Conservation (phyloP, 2,888 invertebrate species). For the Anaspis maculata region DNA sequence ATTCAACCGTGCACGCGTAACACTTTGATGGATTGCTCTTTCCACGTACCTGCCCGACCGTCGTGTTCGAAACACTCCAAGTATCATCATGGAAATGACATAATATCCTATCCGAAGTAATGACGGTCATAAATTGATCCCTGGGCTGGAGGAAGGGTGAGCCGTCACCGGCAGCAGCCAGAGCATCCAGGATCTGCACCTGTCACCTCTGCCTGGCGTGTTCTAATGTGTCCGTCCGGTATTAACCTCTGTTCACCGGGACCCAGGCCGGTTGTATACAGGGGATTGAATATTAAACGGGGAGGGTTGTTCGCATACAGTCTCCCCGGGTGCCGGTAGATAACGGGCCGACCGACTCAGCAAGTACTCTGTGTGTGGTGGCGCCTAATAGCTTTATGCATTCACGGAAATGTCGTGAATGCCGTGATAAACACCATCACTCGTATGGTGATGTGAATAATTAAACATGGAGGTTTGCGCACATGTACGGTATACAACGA, state of each 20-base stretch:
- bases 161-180: slow-evolving; percentile 21
- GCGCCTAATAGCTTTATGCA: slow-evolving; percentile 20
- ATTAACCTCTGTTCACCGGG: slow-evolving; percentile 27
- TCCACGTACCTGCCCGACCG: no score
- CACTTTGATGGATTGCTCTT: no score
- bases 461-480: slow-evolving; percentile 9
- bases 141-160: no score
- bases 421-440: slow-evolving; percentile 11
- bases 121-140: slow-evolving; percentile 23
- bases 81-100: slow-evolving; percentile 18
- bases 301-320: no score
- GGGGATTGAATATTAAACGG: slow-evolving; percentile 26
- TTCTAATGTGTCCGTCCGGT: slow-evolving; percentile 24
- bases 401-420: slow-evolving; percentile 14
- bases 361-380: no score
- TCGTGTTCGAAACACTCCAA: no score
- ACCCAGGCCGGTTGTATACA: slow-evolving; percentile 20
- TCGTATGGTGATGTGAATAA: slow-evolving; percentile 8
- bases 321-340: slow-evolving; percentile 17
- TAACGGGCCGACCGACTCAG: slow-evolving; percentile 17
- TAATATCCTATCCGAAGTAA: slow-evolving; percentile 19
- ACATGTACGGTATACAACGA: background rate
- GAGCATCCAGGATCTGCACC: slow-evolving; percentile 26
- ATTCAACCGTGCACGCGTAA: no score
- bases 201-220: slow-evolving; percentile 28